Evolutionary conservation across 2,888 invertebrate genomes (phyloP).

Genomic region (Drosophila affinis): DNA sequence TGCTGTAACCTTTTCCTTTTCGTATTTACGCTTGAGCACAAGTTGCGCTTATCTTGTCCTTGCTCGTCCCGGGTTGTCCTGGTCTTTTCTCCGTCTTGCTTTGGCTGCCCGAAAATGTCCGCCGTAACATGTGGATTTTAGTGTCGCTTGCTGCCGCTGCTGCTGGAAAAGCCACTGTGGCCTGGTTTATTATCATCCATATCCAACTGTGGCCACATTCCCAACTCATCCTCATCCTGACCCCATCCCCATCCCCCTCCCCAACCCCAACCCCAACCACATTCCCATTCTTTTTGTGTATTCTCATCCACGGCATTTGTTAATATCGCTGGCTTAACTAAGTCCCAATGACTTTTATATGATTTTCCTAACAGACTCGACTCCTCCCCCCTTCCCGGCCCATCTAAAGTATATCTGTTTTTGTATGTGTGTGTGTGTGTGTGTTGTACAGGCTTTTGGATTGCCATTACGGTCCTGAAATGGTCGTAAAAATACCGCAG

Average conservation of each 20-base stretch:
- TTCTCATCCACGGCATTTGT: conserved; percentile 66
- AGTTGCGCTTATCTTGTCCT: background rate
- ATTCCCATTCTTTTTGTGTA: conserved; percentile 20
- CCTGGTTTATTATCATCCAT: conserved; percentile 52
- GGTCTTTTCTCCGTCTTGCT: background rate
- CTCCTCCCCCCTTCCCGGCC: conserved; percentile 1
- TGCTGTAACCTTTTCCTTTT: no score
- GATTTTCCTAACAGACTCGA: conserved; percentile 51
- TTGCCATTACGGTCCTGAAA: conserved; percentile 55
- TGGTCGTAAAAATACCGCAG: conserved; percentile 59
- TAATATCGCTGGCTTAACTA: conserved; percentile 76
- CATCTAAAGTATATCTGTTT: conserved; percentile 7
- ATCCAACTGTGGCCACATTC: conserved; percentile 13
- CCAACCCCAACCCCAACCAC: background rate
- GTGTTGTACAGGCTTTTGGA: conserved; percentile 43
- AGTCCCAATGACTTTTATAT: conserved; percentile 78
- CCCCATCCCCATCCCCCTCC: conserved; percentile 43
- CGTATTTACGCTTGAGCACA: background rate
- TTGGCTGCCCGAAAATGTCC: conserved; percentile 51
- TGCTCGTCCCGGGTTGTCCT: background rate
- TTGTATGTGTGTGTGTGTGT: background rate
- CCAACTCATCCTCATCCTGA: conserved; percentile 15
- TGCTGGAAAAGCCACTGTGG: background rate
- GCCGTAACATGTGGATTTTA: conserved; percentile 68
- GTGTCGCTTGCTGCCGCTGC: conserved; percentile 46